Base-by-base conservation (phyloP, 2,888 invertebrate genomes). In the Platynereis dumerilii region DNA sequence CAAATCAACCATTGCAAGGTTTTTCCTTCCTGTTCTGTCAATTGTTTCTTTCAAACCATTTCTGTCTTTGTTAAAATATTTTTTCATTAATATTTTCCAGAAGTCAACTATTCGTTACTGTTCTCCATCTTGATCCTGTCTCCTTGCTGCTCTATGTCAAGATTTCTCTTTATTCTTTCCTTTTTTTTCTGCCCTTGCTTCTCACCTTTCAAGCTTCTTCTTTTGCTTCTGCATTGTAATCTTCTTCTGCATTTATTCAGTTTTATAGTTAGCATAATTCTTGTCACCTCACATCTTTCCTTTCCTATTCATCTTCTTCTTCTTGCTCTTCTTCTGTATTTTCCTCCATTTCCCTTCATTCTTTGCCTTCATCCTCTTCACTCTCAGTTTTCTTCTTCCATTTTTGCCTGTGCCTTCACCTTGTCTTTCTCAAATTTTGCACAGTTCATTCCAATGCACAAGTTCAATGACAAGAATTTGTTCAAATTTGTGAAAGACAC, bases 351-450 rank as follows among this genome's bases (percentile, higher is more conserved):
- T 42, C 48, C 24, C 34, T 22, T 17, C 55, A 61, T 39, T 20
- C 52, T 52, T 42, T 42, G 44, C 44, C 24, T 17, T 24, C 52
- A 3, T 22, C 39, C 34, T 15, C 15, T 56, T 48, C 22, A 39
- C 57, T 53, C 54, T 44, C 34, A 60, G 57, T 60, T 60, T 58
- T 56, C 54, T n/a, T 66, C 56, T 54, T 53, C 56, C 15, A 53
- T 44, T 27, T 74, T 71, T 67, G 64, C 75, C 62, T 74, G 66
- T 20, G 27, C 17, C 28, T 74, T 71, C 67, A 64, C 75, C 62
- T 74, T 66, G n/a, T 34, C 17, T 28, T 64, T 54, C 58, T 79
- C 79, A n/a, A 20, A 17, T n/a, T 34, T 28, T 10, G n/a, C 10
- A 28, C 22, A 17, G 15, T 28, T 57, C 29, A 28, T 28, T 28